Evolutionary conservation across 2,888 invertebrate species (phyloP).

Genomic region (Rhyacophila evoluta): DNA sequence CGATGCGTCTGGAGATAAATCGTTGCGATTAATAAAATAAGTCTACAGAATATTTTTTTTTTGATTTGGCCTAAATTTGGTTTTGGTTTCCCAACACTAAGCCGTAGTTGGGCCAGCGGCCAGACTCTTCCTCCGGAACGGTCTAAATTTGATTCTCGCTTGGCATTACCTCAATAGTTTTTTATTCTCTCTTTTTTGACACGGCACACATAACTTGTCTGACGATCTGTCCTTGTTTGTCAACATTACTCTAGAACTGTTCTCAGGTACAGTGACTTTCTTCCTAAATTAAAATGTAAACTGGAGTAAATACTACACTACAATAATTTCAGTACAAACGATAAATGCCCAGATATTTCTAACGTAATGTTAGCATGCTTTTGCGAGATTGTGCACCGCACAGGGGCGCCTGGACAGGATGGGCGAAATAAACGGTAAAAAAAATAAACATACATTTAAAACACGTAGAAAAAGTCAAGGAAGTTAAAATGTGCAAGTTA

Average conservation of each 20-base stretch:
- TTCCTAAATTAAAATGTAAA: no score
- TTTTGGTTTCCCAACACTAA: not conserved
- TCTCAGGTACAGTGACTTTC: no score
- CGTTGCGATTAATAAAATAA: not conserved
- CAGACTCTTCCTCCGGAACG: constrained; percentile 5
- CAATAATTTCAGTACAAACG: no score
- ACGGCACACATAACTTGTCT: not conserved
- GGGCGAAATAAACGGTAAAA: no score
- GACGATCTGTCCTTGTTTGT: not conserved
- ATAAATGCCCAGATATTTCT: no score
- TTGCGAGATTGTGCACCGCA: no score
- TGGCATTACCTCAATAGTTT: constrained; percentile 14
- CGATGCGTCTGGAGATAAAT: not conserved
- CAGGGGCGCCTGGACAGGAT: no score
- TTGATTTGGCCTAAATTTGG: constrained; percentile 15
- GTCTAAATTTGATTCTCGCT: constrained; percentile 6
- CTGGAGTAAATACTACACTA: no score
- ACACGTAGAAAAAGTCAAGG: no score
- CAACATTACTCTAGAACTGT: not conserved
- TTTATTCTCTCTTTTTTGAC: not conserved
- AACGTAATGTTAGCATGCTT: no score
- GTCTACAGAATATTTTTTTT: not conserved
- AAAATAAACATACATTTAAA: no score
- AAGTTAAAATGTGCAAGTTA: no score
- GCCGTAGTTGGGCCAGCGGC: not conserved